A percentile compares a stretch with the other conserved stretches of the same genome.
Evolutionary conservation across 1,140 invertebrate genomes (phyloP).

Genomic region (silkworm (Bombyx mori)): DNA sequence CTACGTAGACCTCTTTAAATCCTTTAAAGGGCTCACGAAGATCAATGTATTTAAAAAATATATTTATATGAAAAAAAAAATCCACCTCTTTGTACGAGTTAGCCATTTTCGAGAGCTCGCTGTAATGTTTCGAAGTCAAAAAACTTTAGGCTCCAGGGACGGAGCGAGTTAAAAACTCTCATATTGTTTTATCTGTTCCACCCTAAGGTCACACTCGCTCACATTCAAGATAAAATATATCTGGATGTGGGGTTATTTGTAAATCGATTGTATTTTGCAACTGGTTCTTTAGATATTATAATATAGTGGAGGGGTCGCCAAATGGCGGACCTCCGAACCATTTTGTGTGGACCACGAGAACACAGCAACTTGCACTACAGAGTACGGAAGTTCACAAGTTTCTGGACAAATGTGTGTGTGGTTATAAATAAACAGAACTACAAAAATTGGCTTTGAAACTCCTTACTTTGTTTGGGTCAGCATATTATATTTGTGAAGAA

Average conservation of each 20-base stretch:
- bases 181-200: conserved; percentile 14
- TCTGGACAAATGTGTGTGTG: too few relatives aligned
- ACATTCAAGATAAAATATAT: neutral
- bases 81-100: neutral
- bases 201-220: conserved; percentile 13
- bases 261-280: neutral
- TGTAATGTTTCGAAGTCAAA: conserved; percentile 3
- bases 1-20: neutral
- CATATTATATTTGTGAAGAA: too few relatives aligned
- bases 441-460: too few relatives aligned
- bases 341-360: too few relatives aligned
- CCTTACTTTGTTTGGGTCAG: too few relatives aligned
- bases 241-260: neutral
- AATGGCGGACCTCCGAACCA: too few relatives aligned
- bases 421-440: too few relatives aligned
- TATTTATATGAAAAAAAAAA: too few relatives aligned
- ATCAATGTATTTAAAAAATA: neutral
- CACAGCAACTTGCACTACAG: too few relatives aligned
- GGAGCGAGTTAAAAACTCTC: conserved; percentile 9
- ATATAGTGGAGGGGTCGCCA: too few relatives aligned
- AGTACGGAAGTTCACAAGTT: too few relatives aligned
- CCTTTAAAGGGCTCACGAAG: neutral
- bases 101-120: too few relatives aligned
- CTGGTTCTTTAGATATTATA: neutral
- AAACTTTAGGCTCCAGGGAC: conserved; percentile 3